Base-by-base conservation (phyloP, 2,113 vertebrate species). In the Limnothrissa miodon region DNA sequence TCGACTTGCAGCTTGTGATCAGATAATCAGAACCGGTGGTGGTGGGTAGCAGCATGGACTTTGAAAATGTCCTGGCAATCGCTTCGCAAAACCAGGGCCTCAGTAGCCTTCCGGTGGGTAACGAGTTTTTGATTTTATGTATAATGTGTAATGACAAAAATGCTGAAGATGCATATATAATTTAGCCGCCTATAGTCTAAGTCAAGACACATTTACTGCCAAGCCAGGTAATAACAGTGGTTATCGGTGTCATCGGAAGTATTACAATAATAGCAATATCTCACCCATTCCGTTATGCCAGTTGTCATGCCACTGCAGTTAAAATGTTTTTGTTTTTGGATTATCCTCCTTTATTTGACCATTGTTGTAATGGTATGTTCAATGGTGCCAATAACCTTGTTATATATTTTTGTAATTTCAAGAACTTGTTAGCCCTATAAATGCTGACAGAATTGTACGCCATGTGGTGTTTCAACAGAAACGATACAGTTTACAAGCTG, bases 401-500 rank as follows among this genome's bases (percentile, higher is more conserved):
- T 17, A 5, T 74, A 17, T 4, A 74, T 36, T 15, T 74, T 36
- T 74, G 66, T 29, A 1, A 5, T 33, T 11, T 74, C 19, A 1
- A 74, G 66, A 74, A 17, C 33, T 39, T 15, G 25, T 36, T 42
- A 42, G 6, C 2, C 42, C n/a, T n/a, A n/a, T n/a, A n/a, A 11
- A 62, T 62, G 51, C 21, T 56, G 2, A 29, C 25, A 13, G 0
- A 25, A 8, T 74, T 23, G 21, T 25, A 4, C 36, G 33, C n/a
- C n/a, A 62, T 29, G 25, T 62, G 59, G 11, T 84, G 66, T 83
- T 42, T 79, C 0, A 87, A 81, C 91, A 97, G 94, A 99, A 97
- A 92, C 95, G 98, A 70, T 99, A 99, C 84, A 99, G 98, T 92
- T 95, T 99, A 92, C 96, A 97, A 86, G 94, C 96, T 89, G 97